These are phyloP conservation scores for Salvelinus sp. DNA, from an alignment of 2,113 vertebrate genomes.

Conservation along the genomic window DNA sequence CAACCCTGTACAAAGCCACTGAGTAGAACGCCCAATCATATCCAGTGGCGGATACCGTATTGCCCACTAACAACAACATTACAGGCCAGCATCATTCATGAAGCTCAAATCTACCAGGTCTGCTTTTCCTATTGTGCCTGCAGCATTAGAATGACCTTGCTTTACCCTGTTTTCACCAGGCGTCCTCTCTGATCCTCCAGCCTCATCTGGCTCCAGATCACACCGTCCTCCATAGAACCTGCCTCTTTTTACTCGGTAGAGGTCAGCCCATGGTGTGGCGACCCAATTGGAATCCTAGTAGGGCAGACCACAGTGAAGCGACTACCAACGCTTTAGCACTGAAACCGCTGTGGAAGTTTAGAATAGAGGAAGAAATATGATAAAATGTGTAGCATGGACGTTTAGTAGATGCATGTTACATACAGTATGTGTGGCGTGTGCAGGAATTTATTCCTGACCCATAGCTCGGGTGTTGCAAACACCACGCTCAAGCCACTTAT, in stretches of 20 bases:
- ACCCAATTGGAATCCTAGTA: conserved; percentile 25
- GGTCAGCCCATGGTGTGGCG: not conserved
- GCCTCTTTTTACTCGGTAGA: not conserved
- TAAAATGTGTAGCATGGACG: not conserved
- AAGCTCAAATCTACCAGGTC: not conserved
- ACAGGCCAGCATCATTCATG: not conserved
- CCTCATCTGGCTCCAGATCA: not conserved
- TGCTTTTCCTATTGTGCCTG: not conserved
- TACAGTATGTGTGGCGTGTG: not conserved
- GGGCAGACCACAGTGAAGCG: not conserved
- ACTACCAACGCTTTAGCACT: not conserved
- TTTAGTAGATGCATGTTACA: not conserved
- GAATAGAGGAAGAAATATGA: not conserved
- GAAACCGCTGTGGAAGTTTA: not conserved
- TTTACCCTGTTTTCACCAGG: conserved; percentile 22
- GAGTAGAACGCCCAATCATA: not conserved
- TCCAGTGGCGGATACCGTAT: not conserved
- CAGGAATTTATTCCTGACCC: too few species aligned
- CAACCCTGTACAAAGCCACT: not conserved
- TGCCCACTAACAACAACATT: not conserved
- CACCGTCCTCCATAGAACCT: not conserved
- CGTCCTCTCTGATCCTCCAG: conserved; percentile 1
- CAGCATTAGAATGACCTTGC: conserved; percentile 13
- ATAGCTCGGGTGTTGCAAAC: too few species aligned
- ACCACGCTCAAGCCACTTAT: too few species aligned